A percentile compares a stretch with the other conserved stretches of the same genome.
phyloP scores from a whole-genome alignment of 2,888 invertebrate genomes.

The Bimastos eiseni region DNA sequence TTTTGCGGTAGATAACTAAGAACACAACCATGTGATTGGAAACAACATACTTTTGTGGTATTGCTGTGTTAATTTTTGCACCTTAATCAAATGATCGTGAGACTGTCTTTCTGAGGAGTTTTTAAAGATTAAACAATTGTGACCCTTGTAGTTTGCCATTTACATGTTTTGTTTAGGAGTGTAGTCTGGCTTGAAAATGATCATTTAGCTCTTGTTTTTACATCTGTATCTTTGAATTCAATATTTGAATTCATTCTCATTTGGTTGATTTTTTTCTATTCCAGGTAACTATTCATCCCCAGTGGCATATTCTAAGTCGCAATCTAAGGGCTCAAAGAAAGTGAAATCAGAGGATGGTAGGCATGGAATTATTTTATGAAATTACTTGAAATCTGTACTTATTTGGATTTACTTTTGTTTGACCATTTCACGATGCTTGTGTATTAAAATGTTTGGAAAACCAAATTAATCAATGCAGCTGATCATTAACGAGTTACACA shows the following conservation, averaged over 20 bases:
- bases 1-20: not conserved
- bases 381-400: not conserved
- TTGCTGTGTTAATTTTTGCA: not conserved
- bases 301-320: not conserved
- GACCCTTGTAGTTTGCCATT: not conserved
- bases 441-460: too few relatives aligned
- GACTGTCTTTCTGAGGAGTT: not conserved
- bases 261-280: not conserved
- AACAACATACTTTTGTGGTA: not conserved
- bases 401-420: not conserved
- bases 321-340: conserved; percentile 9
- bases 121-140: not conserved
- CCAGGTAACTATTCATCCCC: conserved; percentile 3
- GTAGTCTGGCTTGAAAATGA: not conserved
- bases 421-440: too few relatives aligned
- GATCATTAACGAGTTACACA: too few relatives aligned
- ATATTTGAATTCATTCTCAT: not conserved
- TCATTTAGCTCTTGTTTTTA: not conserved
- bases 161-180: not conserved
- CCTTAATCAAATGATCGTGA: not conserved
- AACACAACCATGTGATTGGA: not conserved
- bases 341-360: conserved; percentile 17
- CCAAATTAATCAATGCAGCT: too few relatives aligned
- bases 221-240: not conserved
- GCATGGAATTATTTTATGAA: not conserved